Evolutionary conservation across 2,113 vertebrate genomes (phyloP).

Genomic region (Apteryx mantelli): DNA sequence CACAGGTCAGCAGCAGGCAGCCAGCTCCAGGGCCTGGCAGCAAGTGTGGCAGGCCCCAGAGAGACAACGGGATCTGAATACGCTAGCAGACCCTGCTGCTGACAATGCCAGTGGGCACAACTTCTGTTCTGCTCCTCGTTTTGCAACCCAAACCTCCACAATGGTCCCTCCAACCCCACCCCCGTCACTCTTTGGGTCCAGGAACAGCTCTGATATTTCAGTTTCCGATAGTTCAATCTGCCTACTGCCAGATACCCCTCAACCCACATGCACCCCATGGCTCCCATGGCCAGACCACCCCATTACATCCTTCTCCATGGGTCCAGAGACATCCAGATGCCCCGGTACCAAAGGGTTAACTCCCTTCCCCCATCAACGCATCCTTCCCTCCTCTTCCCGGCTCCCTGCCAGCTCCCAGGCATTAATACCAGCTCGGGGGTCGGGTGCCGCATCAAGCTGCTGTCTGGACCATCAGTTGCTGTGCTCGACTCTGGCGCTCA

Average conservation of each 20-base stretch:
- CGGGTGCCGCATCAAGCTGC: not conserved
- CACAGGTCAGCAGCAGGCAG: not conserved
- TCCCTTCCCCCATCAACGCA: not conserved
- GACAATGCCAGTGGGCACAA: accelerated
- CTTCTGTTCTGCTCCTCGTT: accelerated
- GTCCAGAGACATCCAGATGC: not conserved
- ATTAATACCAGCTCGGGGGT: constrained; percentile 54
- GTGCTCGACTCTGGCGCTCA: not conserved
- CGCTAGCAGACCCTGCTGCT: too few species aligned
- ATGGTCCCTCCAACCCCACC: not conserved
- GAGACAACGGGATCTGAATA: accelerated
- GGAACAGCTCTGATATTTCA: too few species aligned
- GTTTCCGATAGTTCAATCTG: too few species aligned
- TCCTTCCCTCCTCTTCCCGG: not conserved
- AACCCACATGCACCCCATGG: too few species aligned
- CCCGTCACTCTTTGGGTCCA: not conserved
- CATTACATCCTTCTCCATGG: not conserved
- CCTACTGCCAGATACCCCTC: too few species aligned
- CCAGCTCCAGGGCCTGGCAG: too few species aligned
- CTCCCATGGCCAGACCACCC: not conserved
- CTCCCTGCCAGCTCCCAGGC: constrained; percentile 45
- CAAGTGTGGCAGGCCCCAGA: not conserved
- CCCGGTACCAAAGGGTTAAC: constrained; percentile 20
- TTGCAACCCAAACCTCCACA: not conserved
- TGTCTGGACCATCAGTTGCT: constrained; percentile 7